Evolutionary conservation across 2,113 vertebrate genomes (phyloP).

Genomic region (Centropus unirufus): DNA sequence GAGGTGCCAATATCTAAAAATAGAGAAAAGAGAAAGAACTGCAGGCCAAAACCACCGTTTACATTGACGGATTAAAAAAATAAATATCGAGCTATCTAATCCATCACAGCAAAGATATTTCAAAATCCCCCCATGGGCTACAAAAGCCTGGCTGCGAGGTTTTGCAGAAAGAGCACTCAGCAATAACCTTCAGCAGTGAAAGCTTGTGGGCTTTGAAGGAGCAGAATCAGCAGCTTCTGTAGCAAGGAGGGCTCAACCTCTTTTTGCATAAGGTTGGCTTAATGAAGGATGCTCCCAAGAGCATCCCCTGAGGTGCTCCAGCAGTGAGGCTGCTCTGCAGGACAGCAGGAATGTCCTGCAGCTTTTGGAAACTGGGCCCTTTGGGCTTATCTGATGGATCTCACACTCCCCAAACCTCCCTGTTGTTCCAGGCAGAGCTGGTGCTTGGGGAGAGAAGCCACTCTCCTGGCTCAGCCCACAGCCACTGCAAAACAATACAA

Average conservation of each 20-base stretch:
- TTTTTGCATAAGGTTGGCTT: accelerated
- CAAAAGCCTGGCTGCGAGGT: background rate
- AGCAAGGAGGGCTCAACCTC: background rate
- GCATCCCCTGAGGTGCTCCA: background rate
- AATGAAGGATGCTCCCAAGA: background rate
- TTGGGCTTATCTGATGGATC: background rate
- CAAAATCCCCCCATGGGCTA: background rate
- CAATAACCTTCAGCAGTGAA: background rate
- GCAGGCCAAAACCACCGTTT: background rate
- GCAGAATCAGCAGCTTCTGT: background rate
- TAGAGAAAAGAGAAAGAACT: background rate
- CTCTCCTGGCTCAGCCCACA: background rate
- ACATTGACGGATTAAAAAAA: background rate
- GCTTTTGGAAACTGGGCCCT: background rate
- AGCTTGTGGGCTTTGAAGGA: background rate
- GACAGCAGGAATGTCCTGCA: background rate
- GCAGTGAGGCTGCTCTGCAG: background rate
- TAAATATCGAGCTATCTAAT: background rate
- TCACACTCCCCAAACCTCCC: background rate
- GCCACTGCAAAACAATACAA: background rate
- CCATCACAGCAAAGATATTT: background rate
- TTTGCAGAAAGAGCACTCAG: background rate
- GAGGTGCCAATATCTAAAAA: background rate
- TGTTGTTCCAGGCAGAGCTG: background rate
- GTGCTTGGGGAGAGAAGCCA: background rate